Evolutionary conservation across 2,113 vertebrate genomes (phyloP), one percentile per base, ranked within the genome.

Genomic region (Nerophis ophidion): DNA sequence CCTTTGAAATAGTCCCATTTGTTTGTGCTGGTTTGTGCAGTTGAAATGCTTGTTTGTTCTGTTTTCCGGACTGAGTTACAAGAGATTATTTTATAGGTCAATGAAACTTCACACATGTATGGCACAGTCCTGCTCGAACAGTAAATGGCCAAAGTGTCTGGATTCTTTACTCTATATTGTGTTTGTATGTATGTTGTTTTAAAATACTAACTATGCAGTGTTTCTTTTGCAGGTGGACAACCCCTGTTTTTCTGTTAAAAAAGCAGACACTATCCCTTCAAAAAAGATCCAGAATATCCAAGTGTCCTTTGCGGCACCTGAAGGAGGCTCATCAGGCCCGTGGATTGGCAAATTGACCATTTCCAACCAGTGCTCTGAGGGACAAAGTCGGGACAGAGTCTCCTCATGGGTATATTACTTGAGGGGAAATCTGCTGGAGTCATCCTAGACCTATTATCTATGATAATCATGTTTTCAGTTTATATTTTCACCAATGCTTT

Each of bases 371-470:
- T 74, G 77, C 0, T 58, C 74, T 0, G 79, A 91, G 9, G 86
- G 82, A 15, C 60, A 72, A 1, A 75, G 71, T 0, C 40, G 12
- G 11, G 40, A 44, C 40, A 71, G 80, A 0, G 70, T 64, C 0
- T 72, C 88, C 60, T 84, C 71, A 47, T 94, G 95, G 93, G 79
- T 92, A 15, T 96, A 86, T 71, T 95, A 95, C 61, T 86, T 95
- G 45, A 89, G 83, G 53, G 93, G 94, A 0, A 35, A 88, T 45
- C 68, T 70, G 7, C 64, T 77, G 0, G 86, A 86, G 3, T 61
- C 54, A n/a, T 60, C 50, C 14, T 35, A 73, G 40, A 51, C 10
- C 12, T 44, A 6, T 44, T 44, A 44, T 44, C 11, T 44, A 44
- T 44, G 9, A 44, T 44, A 12, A 44, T 44, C 40, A 44, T 44